Base-by-base conservation (phyloP, 2,888 invertebrate species). In the Zelleria hepariella region DNA sequence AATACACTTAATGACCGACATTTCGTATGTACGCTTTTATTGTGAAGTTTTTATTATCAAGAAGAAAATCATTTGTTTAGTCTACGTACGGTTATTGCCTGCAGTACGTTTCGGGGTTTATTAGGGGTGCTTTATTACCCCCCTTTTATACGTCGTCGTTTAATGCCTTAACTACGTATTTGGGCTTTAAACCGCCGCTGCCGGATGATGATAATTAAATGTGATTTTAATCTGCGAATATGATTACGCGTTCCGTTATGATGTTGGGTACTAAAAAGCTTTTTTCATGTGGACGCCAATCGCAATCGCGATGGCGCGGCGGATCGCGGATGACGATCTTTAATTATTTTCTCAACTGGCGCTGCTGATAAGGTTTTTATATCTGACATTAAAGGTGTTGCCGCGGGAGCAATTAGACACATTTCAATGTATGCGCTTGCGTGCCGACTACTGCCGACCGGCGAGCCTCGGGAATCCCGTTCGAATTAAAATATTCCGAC, bases 1-100 rank as follows among this genome's bases (percentile, higher is more conserved):
- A 86, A 86, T 86, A 86, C 81, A 80, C 84, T 84, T 87, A 87
- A 87, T 86, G 84, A 81, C 85, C 82, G 80, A 84, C 86, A 86
- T 86, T 84, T 83, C 78, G 84, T 84, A 82, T 84, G 78, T 85
- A 80, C 80, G 82, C 73, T 86, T 86, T 86, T 86, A 87, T 86
- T 85, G 85, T 86, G 78, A 86, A 84, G 83, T 85, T 86, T 87
- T 87, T 87, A 86, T 86, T 85, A 83, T 86, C 83, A 75, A 75
- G 81, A 76, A 74, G 81, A 85, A 82, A 82, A 83, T 85, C 83
- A 82, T 86, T 85, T 87, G 86, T 87, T 86, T 86, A 87, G 85
- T 85, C 85, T 86, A 82, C 86, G 77, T 85, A 86, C 80, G 80
- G 82, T 80, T 82, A 82, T 82, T 80, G 82, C 82, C 79, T 79